A percentile compares a stretch with the other conserved stretches of the same genome.
These are phyloP conservation scores for Lithophane ornitopus DNA, from an alignment of 2,888 invertebrate species.

Conservation along the genomic window DNA sequence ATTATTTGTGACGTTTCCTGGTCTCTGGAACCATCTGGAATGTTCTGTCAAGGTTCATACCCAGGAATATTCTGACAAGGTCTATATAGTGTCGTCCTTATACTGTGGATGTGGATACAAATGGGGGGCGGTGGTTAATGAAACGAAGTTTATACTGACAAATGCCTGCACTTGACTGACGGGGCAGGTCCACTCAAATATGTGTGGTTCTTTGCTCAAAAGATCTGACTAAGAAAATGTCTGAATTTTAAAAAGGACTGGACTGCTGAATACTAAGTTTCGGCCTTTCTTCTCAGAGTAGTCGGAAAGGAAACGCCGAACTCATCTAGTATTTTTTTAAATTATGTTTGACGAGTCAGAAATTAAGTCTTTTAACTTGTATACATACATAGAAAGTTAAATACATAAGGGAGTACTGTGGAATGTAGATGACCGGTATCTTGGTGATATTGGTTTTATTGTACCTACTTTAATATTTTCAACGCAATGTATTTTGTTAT, in stretches of 20 bases:
- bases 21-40: slow-evolving; percentile 3
- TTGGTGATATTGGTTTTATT: too few relatives aligned
- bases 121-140: neutral
- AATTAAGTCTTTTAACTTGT: neutral
- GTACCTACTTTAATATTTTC: too few relatives aligned
- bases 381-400: neutral
- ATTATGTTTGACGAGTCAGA: neutral
- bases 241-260: neutral
- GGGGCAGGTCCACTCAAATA: neutral
- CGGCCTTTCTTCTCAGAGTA: neutral
- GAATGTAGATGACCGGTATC: neutral
- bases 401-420: neutral
- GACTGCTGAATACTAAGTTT: neutral
- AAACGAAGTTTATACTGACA: too few relatives aligned
- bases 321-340: neutral
- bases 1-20: slow-evolving; percentile 22
- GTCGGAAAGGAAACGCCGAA: neutral
- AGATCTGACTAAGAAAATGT: neutral
- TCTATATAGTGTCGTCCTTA: neutral
- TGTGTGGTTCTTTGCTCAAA: neutral
- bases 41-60: slow-evolving; percentile 9
- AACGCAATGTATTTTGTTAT: too few relatives aligned
- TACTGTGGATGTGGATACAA: neutral
- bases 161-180: neutral
- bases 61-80: slow-evolving; percentile 6